Evolutionary conservation across 2,797 vertebrate species (phyloP), one percentile per base, ranked within the genome.

Genomic region (Lithobates pipiens): DNA sequence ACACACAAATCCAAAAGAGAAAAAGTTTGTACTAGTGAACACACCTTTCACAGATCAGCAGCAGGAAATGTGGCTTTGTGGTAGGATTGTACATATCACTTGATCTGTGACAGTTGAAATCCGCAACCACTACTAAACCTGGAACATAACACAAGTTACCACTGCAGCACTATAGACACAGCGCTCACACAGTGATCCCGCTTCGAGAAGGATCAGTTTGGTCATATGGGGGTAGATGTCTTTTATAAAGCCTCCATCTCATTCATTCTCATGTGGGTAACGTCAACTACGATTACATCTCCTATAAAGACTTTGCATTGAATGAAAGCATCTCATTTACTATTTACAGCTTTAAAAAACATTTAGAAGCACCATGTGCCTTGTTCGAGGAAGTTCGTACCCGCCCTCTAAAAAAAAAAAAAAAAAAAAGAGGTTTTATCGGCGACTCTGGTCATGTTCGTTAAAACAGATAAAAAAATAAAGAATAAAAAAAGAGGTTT

Each of bases 81-180:
- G 86, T 73, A 78, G n/a, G 25, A 67, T 67, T 75, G 70, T 76
- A 63, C 63, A 61, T 84, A 83, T 87, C 85, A 68, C 76, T 79
- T 61, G 36, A 87, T 87, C 86, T 80, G 10, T 87, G 86, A 83
- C 86, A 83, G 86, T 87, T 87, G 65, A 76, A 84, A 83, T 87
- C 86, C 77, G 25, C 86, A 87, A 83, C 81, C 86, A 80, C 86
- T 87, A 72, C 61, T 74, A 69, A 67, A 86, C 85, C 79, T 86
- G 79, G 71, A 86, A 85, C 44, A 39, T 70, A 83, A 84, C 34
- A 63, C 42, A 46, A 77, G n/a, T 27, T 39, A 84, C 82, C 75
- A 70, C 75, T 77, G 68, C 25, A 72, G 77, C 75, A 72, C 39
- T 63, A 46, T 13, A 76, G 21, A 57, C n/a, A 36, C 23, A 71